These are phyloP conservation scores for Antechinus flavipes DNA, from an alignment of 2,113 vertebrate species.

Conservation along the genomic window DNA sequence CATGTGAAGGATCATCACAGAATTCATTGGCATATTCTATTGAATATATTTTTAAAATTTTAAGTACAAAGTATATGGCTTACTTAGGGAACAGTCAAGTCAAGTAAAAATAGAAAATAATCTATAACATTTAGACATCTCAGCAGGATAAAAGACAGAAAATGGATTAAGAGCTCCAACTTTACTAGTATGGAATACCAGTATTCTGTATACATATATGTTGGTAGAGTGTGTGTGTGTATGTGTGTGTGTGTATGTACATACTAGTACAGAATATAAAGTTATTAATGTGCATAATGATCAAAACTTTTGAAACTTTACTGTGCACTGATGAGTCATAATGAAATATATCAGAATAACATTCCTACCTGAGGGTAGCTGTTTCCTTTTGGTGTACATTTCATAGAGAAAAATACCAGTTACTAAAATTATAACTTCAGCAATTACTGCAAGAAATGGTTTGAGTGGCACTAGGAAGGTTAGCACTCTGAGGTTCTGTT, in stretches of 20 bases:
- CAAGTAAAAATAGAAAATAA: not conserved
- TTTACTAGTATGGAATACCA: too few relatives aligned
- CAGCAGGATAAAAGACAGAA: too few relatives aligned
- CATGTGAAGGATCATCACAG: not conserved
- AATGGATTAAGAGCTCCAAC: too few relatives aligned
- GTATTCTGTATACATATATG: too few relatives aligned
- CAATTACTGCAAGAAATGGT: slow-evolving; percentile 88
- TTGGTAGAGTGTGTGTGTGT: too few relatives aligned
- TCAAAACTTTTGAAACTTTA: not conserved
- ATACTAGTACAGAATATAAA: not conserved
- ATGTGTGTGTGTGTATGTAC: too few relatives aligned
- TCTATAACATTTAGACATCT: not conserved
- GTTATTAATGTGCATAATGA: not conserved
- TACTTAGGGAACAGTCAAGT: not conserved
- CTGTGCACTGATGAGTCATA: not conserved
- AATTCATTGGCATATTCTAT: not conserved
- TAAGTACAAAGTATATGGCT: not conserved
- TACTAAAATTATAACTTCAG: slow-evolving; percentile 89
- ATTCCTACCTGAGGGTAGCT: slow-evolving; percentile 68
- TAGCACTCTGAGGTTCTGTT: slow-evolving; percentile 86
- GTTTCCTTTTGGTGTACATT: slow-evolving; percentile 78
- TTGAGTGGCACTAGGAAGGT: slow-evolving; percentile 90
- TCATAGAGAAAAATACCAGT: slow-evolving; percentile 88
- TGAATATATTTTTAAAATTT: not conserved
- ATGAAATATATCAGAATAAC: not conserved